A percentile compares a stretch with the other conserved stretches of the same genome.
phyloP scores from a whole-genome alignment of 64 coral and sea anemone genomes.

The Montipora foliosa region DNA sequence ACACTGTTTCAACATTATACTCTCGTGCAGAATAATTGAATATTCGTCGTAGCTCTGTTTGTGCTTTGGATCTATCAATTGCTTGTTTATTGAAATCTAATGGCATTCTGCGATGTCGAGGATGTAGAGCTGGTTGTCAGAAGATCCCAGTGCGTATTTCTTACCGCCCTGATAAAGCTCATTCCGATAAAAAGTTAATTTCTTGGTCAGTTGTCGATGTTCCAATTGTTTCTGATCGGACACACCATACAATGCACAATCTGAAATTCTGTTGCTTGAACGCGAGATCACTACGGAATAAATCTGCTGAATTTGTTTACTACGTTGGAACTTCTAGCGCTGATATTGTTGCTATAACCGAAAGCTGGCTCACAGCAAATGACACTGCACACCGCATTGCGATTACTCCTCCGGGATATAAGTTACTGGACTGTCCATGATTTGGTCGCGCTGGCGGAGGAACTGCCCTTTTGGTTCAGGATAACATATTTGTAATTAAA shows the following conservation, averaged over 20 bases:
- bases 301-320: constrained; percentile 52
- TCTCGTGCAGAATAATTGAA: background rate
- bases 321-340: constrained; percentile 16
- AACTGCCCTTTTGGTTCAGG: background rate
- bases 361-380: constrained; percentile 23
- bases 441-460: constrained; percentile 27
- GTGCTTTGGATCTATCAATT: background rate
- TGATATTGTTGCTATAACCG: constrained; percentile 53
- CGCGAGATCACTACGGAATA: constrained; percentile 33
- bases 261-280: constrained; percentile 38
- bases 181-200: background rate
- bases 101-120: background rate
- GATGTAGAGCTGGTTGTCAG: background rate
- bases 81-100: background rate
- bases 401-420: constrained; percentile 53
- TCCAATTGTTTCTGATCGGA: constrained; percentile 3
- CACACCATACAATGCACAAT: background rate
- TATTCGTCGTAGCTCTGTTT: background rate
- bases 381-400: constrained; percentile 25
- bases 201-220: constrained; percentile 5
- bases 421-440: constrained; percentile 31
- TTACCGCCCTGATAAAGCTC: background rate
- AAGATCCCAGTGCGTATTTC: constrained; percentile 16
- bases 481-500: background rate
- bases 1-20: background rate